phyloP scores from a whole-genome alignment of 2,888 invertebrate genomes.

The Pseudolycoriella hygida region DNA sequence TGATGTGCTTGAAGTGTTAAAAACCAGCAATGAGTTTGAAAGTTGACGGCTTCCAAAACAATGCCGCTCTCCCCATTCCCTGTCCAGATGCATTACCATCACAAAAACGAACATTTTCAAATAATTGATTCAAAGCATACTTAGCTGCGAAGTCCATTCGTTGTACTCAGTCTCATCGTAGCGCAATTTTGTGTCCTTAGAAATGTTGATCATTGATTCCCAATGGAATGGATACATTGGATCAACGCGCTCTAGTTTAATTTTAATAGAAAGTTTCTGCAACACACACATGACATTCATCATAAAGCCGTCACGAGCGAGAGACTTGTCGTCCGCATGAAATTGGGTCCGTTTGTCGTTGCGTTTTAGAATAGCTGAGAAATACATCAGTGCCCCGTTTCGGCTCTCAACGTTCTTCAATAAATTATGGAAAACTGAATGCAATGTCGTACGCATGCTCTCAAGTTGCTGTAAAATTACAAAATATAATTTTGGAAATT shows the following conservation, averaged over 20 bases:
- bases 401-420: constrained; percentile 67
- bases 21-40: constrained; percentile 95
- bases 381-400: constrained; percentile 59
- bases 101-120: constrained; percentile 5
- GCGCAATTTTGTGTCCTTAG: constrained; percentile 68
- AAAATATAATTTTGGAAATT: too few species aligned
- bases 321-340: constrained; percentile 69
- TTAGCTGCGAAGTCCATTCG: constrained; percentile 50
- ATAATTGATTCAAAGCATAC: constrained; percentile 27
- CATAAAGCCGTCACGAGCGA: constrained; percentile 92
- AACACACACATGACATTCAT: constrained; percentile 81
- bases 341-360: constrained; percentile 83
- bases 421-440: constrained; percentile 67
- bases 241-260: constrained; percentile 81
- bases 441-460: constrained; percentile 54
- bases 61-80: constrained; percentile 9
- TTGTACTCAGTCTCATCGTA: constrained; percentile 65
- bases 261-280: constrained; percentile 76
- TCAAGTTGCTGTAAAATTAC: constrained; percentile 42
- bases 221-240: constrained; percentile 77
- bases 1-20: constrained; percentile 89
- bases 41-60: constrained; percentile 58
- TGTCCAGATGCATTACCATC: constrained; percentile 22
- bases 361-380: constrained; percentile 54
- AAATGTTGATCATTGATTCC: constrained; percentile 49